Base-by-base conservation (phyloP, 1,140 invertebrate species). In the Aphelinus atriplicis region DNA sequence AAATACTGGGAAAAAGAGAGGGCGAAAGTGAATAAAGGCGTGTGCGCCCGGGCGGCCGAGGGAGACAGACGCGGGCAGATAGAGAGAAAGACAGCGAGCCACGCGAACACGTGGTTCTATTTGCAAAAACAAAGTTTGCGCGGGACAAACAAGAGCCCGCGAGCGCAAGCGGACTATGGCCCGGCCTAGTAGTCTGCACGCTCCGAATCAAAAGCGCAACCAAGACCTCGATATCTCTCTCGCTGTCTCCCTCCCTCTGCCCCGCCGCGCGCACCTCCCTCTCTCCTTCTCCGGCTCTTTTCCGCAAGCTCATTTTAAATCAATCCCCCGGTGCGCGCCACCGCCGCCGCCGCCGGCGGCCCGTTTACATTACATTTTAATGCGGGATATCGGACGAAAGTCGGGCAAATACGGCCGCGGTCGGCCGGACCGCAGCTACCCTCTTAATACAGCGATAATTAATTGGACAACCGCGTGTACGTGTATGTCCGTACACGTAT, bases 41-140 rank as follows among this genome's bases (percentile, higher is more conserved):
- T 1, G 10, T 26, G 70, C 79, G 78, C 26, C 26, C 26, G 26
- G 26, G 26, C 26, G 26, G 26, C 26, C 26, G 26, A 26, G 26
- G 26, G 26, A 26, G 26, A 26, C 26, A 26, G 26, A 26, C 26
- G 26, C 26, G 26, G 26, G 26, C 26, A 26, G 26, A 26, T 26
- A 26, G 26, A 26, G 26, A 26, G 26, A 26, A 26, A 26, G 26
- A 26, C 26, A 26, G 26, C 71, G 79, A 80, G 75, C 78, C 74
- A 73, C 79, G 78, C 60, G 45, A 84, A 84, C 82, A 82, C 82
- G 82, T 82, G 80, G 81, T 83, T 85, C 82, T 84, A 84, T 85
- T 84, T 85, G 83, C 80, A 84, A 85, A 84, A 84, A 84, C 82
- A 84, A 84, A 84, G 83, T 85, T 85, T 85, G 80, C 83, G 78